Base-by-base conservation (phyloP, 2,797 vertebrate species). In the Danio kyathit region DNA sequence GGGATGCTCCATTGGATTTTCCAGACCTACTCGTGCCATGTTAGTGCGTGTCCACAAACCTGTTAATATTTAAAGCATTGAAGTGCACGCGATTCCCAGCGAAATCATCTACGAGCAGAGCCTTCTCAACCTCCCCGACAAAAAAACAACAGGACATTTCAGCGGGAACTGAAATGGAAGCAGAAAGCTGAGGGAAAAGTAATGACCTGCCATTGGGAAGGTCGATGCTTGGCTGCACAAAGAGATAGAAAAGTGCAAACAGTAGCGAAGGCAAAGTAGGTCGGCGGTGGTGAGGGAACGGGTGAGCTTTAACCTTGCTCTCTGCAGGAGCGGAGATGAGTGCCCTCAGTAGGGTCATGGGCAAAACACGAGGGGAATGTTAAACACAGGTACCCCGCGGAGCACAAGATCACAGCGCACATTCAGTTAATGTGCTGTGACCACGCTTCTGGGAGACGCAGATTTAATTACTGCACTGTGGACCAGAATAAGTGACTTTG, bases 301-400 rank as follows among this genome's bases (percentile, higher is more conserved):
- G 75, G 81, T 85, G 76, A 84, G 83, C 84, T 73, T 79, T 85
- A 83, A 86, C 84, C 83, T 84, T 85, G 60, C 65, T 83, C 85
- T 76, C 83, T 61, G 60, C 81, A 69, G 85, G 81, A 82, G 77
- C 60, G 79, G 78, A 82, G 73, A 85, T 76, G 75, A 85, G 85
- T 79, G 72, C 84, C 71, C 72, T 81, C 75, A 8, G 75, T 71
- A 19, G 64, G 81, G 81, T 83, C 69, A 65, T 61, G 61, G 75
- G 74, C 60, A 79, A 84, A 81, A 67, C 85, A 40, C 63, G 79
- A 82, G 81, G 74, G 75, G 83, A 83, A 85, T 85, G 83, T 86
- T 86, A 86, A 86, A 86, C 78, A 79, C 57, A 65, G 77, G 79
- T 46, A 78, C 49, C 65, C 78, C 14, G 52, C 38, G 7, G 78